Base-by-base conservation (phyloP, 2,797 vertebrate genomes). In the Hyperoplus immaculatus region DNA sequence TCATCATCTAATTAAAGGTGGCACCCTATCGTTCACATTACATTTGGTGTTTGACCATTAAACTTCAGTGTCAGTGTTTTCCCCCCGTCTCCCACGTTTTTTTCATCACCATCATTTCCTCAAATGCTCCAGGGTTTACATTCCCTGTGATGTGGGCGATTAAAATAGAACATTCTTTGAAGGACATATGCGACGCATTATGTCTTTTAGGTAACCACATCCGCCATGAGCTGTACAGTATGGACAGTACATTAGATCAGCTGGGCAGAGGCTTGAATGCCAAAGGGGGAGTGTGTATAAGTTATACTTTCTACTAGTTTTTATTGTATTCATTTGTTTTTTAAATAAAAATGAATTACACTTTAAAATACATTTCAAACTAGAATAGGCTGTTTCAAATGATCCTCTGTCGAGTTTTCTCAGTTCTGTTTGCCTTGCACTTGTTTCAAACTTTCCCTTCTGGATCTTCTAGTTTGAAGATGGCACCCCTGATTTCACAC, bases 1-100 rank as follows among this genome's bases (percentile, higher is more conserved):
- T 84, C 82, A 81, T 91, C 86, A 78, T 88, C 80, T 93, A 94
- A 94, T 93, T 90, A 87, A 90, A 90, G 55, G 75, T 90, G 93
- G 80, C 90, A 89, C 61, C 77, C 78, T 47, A 90, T 92, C 91
- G 76, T 92, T 92, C 91, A 85, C 88, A 82, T 89, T 77, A 45
- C 66, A 83, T 91, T 74, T 79, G 74, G 58, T 57, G 76, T 89
- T 78, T 82, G 83, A 88, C 77, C 77, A 75, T 87, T 81, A 86
- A 81, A 75, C 86, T 41, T 82, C 78, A 69, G 82, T 86, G 87
- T 89, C 86, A 88, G 69, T 38, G 55, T 83, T 81, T 70, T 77
- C 45, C 47, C 71, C 69, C 59, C 29, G 59, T 80, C 14, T 54
- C 60, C 47, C 69, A 42, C 68, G 42, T 62, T 43, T n/a, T 69